Conservation (phyloP, 1,140 invertebrate species). For the Microplitis mediator region DNA sequence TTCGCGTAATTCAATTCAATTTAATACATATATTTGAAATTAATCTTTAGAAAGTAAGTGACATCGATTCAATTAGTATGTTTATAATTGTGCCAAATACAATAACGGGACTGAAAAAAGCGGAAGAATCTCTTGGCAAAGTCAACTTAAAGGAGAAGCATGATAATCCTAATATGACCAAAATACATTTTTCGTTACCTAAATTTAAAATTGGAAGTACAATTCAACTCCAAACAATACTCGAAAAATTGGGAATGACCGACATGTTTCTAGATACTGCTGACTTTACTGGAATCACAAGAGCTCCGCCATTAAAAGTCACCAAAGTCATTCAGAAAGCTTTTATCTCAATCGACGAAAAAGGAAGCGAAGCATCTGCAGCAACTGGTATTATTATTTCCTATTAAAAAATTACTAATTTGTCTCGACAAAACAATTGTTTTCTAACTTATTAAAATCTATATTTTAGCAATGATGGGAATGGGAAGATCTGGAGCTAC, state of each 20-base stretch:
- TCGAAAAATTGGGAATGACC: constrained; percentile 64
- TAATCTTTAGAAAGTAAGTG: constrained; percentile 43
- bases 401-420: too few species aligned
- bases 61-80: constrained; percentile 65
- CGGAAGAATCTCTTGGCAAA: constrained; percentile 57
- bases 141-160: constrained; percentile 54
- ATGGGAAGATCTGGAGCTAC: too few species aligned
- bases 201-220: constrained; percentile 74
- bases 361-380: constrained; percentile 43
- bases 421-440: too few species aligned
- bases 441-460: too few species aligned
- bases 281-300: constrained; percentile 64
- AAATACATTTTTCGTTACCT: constrained; percentile 67
- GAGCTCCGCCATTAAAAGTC: constrained; percentile 52
- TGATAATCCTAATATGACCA: constrained; percentile 39
- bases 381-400: constrained; percentile 53
- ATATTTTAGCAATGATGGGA: too few species aligned
- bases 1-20: constrained; percentile 77
- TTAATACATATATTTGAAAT: too few species aligned
- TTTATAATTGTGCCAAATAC: constrained; percentile 63
- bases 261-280: constrained; percentile 61
- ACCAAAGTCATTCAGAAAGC: constrained; percentile 68
- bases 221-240: constrained; percentile 64
- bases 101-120: constrained; percentile 51
- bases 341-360: constrained; percentile 65